A percentile compares a stretch with the other conserved stretches of the same genome.
Conservation (phyloP, 2,113 vertebrate species). For the Numenius arquata region DNA sequence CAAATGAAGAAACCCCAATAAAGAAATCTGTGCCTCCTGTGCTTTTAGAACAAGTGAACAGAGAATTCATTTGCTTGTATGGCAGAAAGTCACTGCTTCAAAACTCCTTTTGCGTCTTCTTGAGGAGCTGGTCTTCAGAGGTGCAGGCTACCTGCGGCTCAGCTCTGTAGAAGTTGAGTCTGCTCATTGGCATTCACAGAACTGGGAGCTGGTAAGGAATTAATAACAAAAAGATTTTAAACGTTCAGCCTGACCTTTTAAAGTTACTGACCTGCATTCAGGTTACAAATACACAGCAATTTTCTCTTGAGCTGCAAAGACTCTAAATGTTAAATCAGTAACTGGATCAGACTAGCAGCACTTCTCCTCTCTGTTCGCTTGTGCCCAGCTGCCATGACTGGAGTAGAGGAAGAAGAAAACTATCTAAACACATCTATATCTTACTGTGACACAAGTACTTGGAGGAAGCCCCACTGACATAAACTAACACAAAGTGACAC, state of each 20-base stretch:
- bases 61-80: not conserved
- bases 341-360: not conserved
- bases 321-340: slow-evolving; percentile 39
- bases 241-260: slow-evolving; percentile 23
- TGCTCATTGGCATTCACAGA: slow-evolving; percentile 19
- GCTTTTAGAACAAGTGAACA: not conserved
- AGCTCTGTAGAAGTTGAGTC: not conserved
- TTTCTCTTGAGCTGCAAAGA: slow-evolving; percentile 20
- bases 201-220: not conserved
- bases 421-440: slow-evolving; percentile 42
- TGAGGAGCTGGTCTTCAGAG: not conserved
- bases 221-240: slow-evolving; percentile 19
- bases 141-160: not conserved
- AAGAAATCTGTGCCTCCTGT: not conserved
- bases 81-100: not conserved
- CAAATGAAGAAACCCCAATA: not conserved
- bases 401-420: slow-evolving; percentile 43
- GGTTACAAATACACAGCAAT: slow-evolving; percentile 37
- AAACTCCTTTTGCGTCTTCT: not conserved
- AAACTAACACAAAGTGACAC: slow-evolving; percentile 60
- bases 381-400: not conserved
- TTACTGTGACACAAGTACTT: slow-evolving; percentile 57
- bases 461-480: slow-evolving; percentile 56
- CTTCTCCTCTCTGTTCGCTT: not conserved
- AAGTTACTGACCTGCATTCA: slow-evolving; percentile 44